Conservation (phyloP, 2,888 invertebrate species). For the Alentia gelatinosa region DNA sequence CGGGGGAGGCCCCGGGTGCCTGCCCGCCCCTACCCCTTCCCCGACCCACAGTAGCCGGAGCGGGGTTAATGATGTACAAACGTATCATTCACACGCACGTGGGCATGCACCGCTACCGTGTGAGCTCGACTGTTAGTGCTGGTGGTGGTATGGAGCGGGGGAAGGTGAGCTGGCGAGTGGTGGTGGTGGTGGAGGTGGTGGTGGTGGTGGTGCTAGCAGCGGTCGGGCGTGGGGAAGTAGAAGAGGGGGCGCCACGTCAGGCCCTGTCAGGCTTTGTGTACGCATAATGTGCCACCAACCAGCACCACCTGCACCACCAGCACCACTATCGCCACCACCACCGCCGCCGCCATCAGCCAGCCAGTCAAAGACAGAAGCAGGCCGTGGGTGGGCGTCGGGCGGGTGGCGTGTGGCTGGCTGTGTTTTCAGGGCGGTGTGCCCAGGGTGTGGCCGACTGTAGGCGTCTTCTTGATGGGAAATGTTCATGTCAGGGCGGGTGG, state of each 20-base stretch:
- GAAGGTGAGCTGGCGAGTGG: background rate
- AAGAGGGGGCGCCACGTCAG: background rate
- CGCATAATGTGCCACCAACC: background rate
- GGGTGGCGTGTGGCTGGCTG: background rate
- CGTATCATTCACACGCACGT: background rate
- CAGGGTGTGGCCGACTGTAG: background rate
- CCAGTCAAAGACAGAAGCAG: background rate
- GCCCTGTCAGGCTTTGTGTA: background rate
- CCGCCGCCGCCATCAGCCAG: background rate
- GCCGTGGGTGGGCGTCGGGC: background rate
- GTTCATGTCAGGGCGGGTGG: background rate
- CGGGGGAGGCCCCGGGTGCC: background rate
- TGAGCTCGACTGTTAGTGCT: too few species aligned
- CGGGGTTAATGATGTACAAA: background rate
- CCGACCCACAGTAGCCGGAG: background rate
- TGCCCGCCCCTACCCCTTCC: background rate
- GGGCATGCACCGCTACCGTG: background rate
- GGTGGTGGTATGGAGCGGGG: background rate
- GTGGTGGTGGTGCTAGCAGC: conserved; percentile 18
- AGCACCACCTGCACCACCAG: conserved; percentile 18
- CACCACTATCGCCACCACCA: background rate
- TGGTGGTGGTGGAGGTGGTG: background rate
- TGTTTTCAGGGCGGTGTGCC: background rate
- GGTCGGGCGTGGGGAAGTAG: background rate
- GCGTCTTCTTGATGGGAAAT: conserved; percentile 26